Evolutionary conservation across 2,113 vertebrate species (phyloP), one percentile per base, ranked within the genome.

Genomic region (Eretmochelys imbricata): DNA sequence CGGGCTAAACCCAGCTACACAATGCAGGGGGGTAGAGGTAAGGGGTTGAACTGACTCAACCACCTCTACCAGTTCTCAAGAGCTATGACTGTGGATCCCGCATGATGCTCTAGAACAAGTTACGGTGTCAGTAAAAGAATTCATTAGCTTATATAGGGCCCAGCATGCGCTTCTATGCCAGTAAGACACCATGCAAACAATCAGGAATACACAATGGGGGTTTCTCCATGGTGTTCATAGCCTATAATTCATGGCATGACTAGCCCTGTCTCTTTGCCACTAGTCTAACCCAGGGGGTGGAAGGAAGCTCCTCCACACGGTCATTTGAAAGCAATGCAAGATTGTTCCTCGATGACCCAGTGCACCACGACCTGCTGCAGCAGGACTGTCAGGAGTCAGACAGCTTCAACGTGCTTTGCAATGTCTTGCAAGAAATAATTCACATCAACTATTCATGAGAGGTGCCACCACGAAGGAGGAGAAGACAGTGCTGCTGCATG

Each of bases 161-260:
- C 12, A 0, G 2, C 48, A 3, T 2, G 0, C 5, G 38, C 27
- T 1, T 2, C 31, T 0, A 0, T 6, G 17, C 1, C 2, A 5
- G 9, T 0, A 27, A 5, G 22, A 53, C 49, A 8, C 35, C 3
- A 0, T 29, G 59, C 49, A 81, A 42, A 8, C 2, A 55, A 57
- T 4, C 55, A 5, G 29, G 12, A 5, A 57, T 7, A 16, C 22
- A 11, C 80, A 10, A 35, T 72, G 9, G 20, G 10, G 16, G 17
- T 10, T 50, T 51, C 80, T 62, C 2, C 10, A 20, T 51, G 51
- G 79, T 42, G 51, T 12, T 27, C 1, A 0, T 46, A 57, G 79
- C n/a, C 12, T 49, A 10, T 10, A 38, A 2, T 62, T 17, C 65
- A 3, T 2, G 17, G 55, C 2, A 1, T 0, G 38, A 55, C 57